phyloP scores from a whole-genome alignment of 2,888 invertebrate genomes.

The Stenolophus ochropezus region DNA sequence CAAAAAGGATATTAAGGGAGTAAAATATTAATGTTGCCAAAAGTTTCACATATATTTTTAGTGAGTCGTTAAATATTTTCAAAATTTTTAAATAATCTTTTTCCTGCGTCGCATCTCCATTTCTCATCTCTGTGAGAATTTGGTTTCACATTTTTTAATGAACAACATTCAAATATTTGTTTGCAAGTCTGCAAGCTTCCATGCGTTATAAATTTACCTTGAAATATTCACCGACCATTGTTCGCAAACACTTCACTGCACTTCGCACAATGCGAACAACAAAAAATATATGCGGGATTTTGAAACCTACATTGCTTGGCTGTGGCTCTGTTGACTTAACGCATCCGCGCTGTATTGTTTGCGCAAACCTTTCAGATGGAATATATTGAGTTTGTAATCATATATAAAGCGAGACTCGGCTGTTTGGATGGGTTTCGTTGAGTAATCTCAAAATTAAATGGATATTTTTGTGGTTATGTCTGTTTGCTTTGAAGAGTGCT shows the following conservation, averaged over 20 bases:
- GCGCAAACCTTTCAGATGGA: constrained; percentile 23
- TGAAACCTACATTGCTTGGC: constrained; percentile 14
- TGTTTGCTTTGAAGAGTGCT: not conserved
- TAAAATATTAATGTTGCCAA: too few relatives aligned
- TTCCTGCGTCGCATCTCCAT: too few relatives aligned
- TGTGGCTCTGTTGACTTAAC: constrained; percentile 28
- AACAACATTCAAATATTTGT: too few relatives aligned
- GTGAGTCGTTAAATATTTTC: too few relatives aligned
- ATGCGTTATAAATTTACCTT: constrained; percentile 20
- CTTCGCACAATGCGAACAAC: constrained; percentile 2
- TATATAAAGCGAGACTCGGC: not conserved
- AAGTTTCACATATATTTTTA: too few relatives aligned
- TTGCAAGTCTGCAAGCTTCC: too few relatives aligned
- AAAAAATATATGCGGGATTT: constrained; percentile 22
- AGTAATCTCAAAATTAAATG: constrained; percentile 14
- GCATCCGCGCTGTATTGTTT: constrained; percentile 14
- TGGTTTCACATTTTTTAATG: too few relatives aligned
- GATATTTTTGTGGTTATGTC: not conserved
- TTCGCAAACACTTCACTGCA: constrained; percentile 17
- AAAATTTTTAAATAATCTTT: too few relatives aligned
- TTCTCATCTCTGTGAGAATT: too few relatives aligned
- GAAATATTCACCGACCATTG: constrained; percentile 20
- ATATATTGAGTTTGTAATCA: constrained; percentile 37
- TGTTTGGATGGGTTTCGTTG: constrained; percentile 2
- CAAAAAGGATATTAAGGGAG: too few relatives aligned